These are phyloP conservation scores for Pteronura brasiliensis DNA, from an alignment of 2,113 vertebrate genomes.

Conservation along the genomic window DNA sequence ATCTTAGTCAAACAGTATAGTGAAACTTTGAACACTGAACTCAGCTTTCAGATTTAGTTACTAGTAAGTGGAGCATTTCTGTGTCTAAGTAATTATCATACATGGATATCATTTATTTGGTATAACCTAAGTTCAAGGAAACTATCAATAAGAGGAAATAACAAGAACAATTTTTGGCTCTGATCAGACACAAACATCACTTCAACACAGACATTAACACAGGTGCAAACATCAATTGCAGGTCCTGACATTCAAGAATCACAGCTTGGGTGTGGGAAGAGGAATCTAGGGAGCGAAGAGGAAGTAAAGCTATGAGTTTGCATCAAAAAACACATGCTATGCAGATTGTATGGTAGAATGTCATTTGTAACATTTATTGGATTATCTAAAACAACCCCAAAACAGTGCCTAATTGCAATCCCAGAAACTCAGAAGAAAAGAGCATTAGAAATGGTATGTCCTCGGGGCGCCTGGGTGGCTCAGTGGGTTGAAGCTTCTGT, in stretches of 20 bases:
- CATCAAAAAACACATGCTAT: background rate
- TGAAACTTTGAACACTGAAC: background rate
- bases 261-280: fast-evolving
- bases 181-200: background rate
- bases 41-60: background rate
- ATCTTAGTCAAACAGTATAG: background rate
- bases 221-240: background rate
- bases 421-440: background rate
- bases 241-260: background rate
- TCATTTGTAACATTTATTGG: background rate
- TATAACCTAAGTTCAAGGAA: background rate
- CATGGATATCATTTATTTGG: background rate
- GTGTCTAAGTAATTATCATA: background rate
- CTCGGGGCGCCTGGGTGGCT: no score
- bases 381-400: background rate
- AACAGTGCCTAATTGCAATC: background rate
- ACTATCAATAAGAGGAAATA: background rate
- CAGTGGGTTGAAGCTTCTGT: no score
- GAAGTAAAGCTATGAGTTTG: background rate
- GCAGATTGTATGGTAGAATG: background rate
- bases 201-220: background rate
- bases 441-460: background rate
- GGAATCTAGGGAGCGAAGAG: background rate
- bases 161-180: background rate
- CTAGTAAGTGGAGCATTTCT: background rate